Evolutionary conservation across 2,113 vertebrate species (phyloP), one percentile per base, ranked within the genome.

Genomic region (Diadophis punctatus): DNA sequence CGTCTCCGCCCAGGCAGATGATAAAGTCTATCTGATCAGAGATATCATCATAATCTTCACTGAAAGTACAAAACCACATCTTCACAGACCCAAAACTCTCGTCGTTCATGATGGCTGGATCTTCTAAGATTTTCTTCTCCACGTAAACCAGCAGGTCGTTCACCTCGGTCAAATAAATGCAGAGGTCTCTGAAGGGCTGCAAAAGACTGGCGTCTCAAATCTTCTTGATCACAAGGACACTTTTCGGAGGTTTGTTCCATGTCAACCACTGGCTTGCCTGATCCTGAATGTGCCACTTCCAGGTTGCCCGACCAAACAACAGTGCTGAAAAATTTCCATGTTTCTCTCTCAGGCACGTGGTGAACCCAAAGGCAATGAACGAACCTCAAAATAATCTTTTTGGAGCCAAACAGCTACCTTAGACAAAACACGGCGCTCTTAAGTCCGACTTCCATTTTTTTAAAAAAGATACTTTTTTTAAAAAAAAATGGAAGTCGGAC

Each of bases 101-200:
- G 85, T 99, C 98, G 0, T 97, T 97, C 20, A 97, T 97, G 60
- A 99, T 98, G 80, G 98, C 98, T 0, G 99, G 99, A 94, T 99
- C 99, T 90, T 99, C 99, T 90, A 99, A 97, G 0, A 99, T 98
- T 30, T 99, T 99, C 93, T 98, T 99, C 94, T 99, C 99, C 94
- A 99, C 99, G 10, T 99, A 99, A 93, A 99, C 99, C 34, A 99
- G 98, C 99, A 99, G 98, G 91, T 98, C 98, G 95, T 99, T 99
- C 92, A 98, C 97, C 99, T 98, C n/a, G n/a, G n/a, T n/a, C n/a
- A n/a, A n/a, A n/a, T n/a, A n/a, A n/a, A n/a, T n/a, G n/a, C n/a
- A n/a, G n/a, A n/a, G n/a, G n/a, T n/a, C n/a, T n/a, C n/a, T n/a
- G n/a, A n/a, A n/a, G n/a, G n/a, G n/a, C n/a, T n/a, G n/a, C n/a